Evolutionary conservation across 2,797 vertebrate genomes (phyloP), one percentile per base, ranked within the genome.

Genomic region (Chiloscyllium punctatum): DNA sequence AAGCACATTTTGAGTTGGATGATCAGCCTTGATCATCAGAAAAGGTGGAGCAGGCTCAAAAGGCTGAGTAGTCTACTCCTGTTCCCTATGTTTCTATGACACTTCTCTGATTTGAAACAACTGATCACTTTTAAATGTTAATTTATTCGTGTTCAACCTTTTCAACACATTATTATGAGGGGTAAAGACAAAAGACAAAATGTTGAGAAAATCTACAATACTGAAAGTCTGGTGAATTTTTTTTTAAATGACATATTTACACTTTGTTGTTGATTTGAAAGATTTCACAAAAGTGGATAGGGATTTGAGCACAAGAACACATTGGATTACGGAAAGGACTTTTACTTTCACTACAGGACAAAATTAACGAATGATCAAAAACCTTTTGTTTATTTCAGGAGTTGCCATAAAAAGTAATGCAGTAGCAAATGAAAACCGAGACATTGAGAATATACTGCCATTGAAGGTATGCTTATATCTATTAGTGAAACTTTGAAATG

Each of bases 391-490:
- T 74, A 97, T 98, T 97, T 96, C 96, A 99, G 98, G 98, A 95
- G 97, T 96, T 6, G 97, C 97, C 96, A 96, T 97, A 96, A 97
- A 97, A 97, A 97, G 97, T 96, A 97, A 97, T 97, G 97, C 96
- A 96, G 97, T 97, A 97, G 96, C 96, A 53, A 97, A 97, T 95
- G 97, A 98, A 97, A 96, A 96, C 96, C 97, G 96, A 97, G 98
- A 97, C 86, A 87, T 97, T 68, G 98, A 97, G 96, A 97, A 97
- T 96, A 97, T 98, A 97, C 97, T 98, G 97, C 98, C 98, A 97
- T 97, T 98, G 97, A 97, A 98, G 98, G 99, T 99, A 96, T 98
- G 97, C 98, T 97, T 1, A 21, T 96, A 15, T 37, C 96, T 86
- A 25, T 71, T 18, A 6, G 30, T 27, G 42, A 48, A 30, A 71